Conservation (phyloP, 2,797 vertebrate genomes). For the Thalassophryne amazonica region DNA sequence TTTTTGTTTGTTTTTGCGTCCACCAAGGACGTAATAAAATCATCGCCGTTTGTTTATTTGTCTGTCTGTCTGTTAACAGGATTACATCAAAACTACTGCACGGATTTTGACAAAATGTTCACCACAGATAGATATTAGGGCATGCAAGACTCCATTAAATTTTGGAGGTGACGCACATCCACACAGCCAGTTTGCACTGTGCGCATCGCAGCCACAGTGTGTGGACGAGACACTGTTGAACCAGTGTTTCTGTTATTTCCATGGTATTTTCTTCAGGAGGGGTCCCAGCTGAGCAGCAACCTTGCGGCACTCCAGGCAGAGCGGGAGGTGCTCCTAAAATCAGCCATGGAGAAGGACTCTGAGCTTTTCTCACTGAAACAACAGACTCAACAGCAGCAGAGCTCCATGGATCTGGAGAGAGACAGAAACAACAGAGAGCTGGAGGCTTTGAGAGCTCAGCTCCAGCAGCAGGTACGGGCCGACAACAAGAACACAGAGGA, state of each 20-base stretch:
- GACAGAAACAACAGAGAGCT: constrained; percentile 61
- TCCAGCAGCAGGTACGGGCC: constrained; percentile 63
- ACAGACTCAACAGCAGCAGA: constrained; percentile 72
- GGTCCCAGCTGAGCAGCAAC: constrained; percentile 62
- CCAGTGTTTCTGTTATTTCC: background rate
- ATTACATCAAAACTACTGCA: too few relatives aligned
- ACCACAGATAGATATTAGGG: too few relatives aligned
- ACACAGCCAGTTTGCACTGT: too few relatives aligned
- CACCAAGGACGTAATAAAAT: too few relatives aligned
- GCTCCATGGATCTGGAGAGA: constrained; percentile 60
- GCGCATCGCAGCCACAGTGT: too few relatives aligned
- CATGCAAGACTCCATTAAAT: too few relatives aligned
- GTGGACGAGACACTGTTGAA: too few relatives aligned
- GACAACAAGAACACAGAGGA: background rate
- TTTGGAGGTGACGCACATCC: too few relatives aligned
- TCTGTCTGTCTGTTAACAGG: too few relatives aligned
- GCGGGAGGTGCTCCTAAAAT: constrained; percentile 63
- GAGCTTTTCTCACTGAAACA: constrained; percentile 71
- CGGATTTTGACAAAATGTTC: too few relatives aligned
- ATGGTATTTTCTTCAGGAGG: constrained; percentile 34
- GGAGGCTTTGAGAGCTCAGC: constrained; percentile 66
- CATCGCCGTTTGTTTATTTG: too few relatives aligned
- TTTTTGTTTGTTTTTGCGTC: too few relatives aligned
- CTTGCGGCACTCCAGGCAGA: constrained; percentile 77
- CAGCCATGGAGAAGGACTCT: constrained; percentile 56